Evolutionary conservation across 2,888 invertebrate genomes (phyloP).

Genomic region (Cantharis rustica): DNA sequence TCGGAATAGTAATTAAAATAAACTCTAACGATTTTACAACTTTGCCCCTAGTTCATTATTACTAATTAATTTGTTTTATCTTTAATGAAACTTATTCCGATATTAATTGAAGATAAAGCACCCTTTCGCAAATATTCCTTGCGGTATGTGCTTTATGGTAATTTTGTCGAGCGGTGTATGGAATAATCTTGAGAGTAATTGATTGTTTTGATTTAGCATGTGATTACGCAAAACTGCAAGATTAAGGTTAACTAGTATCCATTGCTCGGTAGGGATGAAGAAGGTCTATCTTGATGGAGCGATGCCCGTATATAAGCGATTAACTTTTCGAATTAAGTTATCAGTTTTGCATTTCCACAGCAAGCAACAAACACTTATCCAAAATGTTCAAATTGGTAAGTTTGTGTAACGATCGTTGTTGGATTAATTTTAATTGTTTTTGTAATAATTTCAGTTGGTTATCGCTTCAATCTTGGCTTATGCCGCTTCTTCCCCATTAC

Average conservation of each 20-base stretch:
- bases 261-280: slow-evolving; percentile 17
- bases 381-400: slow-evolving; percentile 47
- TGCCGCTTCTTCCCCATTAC: slow-evolving; percentile 46
- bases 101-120: neutral
- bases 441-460: slow-evolving; percentile 56
- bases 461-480: slow-evolving; percentile 60
- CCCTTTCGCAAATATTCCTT: neutral
- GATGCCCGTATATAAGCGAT: slow-evolving; percentile 17
- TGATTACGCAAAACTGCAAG: slow-evolving; percentile 4
- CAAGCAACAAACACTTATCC: slow-evolving; percentile 16
- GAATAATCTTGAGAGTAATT: neutral
- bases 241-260: slow-evolving; percentile 25
- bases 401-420: slow-evolving; percentile 4
- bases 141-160: neutral
- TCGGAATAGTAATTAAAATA: neutral
- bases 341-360: slow-evolving; percentile 13
- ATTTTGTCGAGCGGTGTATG: neutral
- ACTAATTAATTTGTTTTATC: neutral
- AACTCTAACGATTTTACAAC: neutral
- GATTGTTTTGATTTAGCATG: slow-evolving; percentile 5
- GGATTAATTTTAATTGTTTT: slow-evolving; percentile 1
- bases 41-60: neutral
- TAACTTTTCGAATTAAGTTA: neutral
- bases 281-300: slow-evolving; percentile 1
- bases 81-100: neutral